A percentile compares a stretch with the other conserved stretches of the same genome.
Conservation (phyloP, 92 coral and sea anemone genomes). For the Nematostella vectensis region DNA sequence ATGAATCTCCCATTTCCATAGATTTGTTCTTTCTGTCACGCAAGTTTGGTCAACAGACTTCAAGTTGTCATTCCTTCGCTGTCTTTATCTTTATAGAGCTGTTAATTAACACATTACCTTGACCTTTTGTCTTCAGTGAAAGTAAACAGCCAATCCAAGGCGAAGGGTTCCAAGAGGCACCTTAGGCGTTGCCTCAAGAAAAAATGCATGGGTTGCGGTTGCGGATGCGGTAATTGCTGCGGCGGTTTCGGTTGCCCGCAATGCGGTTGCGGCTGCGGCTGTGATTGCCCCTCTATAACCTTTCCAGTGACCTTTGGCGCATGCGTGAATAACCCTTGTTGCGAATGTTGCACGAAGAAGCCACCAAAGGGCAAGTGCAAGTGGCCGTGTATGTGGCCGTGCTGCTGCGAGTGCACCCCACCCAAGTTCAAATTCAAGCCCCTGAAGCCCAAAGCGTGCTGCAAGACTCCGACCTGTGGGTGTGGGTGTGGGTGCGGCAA, state of each 20-base stretch:
- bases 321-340: slow-evolving; percentile 51
- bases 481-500: slow-evolving; percentile 28
- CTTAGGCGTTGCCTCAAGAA: slow-evolving; percentile 24
- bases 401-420: slow-evolving; percentile 51
- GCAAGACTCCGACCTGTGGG: slow-evolving; percentile 27
- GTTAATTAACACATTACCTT: too few species aligned
- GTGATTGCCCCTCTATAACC: slow-evolving; percentile 41
- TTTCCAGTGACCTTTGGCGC: slow-evolving; percentile 65
- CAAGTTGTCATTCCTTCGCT: too few species aligned
- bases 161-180: too few species aligned
- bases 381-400: slow-evolving; percentile 71
- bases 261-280: slow-evolving; percentile 38
- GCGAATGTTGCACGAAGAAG: slow-evolving; percentile 45
- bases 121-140: too few species aligned
- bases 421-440: slow-evolving; percentile 61
- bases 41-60: too few species aligned
- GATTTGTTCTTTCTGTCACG: too few species aligned
- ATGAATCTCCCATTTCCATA: too few species aligned
- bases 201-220: not conserved
- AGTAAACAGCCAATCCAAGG: too few species aligned
- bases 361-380: slow-evolving; percentile 42
- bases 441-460: slow-evolving; percentile 31
- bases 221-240: not conserved
- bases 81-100: too few species aligned
- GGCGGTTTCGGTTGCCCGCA: slow-evolving; percentile 43